Evolutionary conservation across 1,140 invertebrate genomes (phyloP).

Genomic region (Gyrodactylus bullatarudis): DNA sequence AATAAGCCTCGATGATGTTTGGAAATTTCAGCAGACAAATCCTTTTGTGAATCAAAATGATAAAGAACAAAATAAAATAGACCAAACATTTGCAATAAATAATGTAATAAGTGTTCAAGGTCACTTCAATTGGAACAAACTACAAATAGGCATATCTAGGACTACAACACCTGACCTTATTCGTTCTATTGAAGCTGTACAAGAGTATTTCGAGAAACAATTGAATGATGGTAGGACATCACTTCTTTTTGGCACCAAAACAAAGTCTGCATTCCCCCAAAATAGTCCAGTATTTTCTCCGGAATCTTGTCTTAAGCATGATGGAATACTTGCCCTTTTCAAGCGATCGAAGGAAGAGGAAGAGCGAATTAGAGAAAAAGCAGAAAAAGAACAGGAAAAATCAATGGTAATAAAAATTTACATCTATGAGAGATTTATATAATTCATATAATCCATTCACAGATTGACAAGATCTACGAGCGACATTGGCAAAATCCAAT

Average conservation of each 20-base stretch:
- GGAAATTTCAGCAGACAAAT: slow-evolving; percentile 25
- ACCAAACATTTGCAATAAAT: background rate
- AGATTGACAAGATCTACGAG: background rate
- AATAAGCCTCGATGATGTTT: slow-evolving; percentile 37
- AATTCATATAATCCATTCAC: background rate
- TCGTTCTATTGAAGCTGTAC: background rate
- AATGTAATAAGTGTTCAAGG: slow-evolving; percentile 48
- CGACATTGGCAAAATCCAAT: background rate
- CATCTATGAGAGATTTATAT: background rate
- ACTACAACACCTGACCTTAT: slow-evolving; percentile 73
- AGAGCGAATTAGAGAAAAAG: background rate
- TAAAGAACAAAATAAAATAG: slow-evolving; percentile 11
- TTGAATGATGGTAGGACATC: background rate
- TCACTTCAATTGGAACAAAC: slow-evolving; percentile 57
- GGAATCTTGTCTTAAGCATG: background rate
- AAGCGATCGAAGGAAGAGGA: background rate
- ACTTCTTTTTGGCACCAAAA: background rate
- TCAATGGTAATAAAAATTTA: background rate
- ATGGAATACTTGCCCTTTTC: background rate
- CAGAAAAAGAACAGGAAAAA: background rate
- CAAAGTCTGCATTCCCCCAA: background rate
- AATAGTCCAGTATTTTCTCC: background rate
- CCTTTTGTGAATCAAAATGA: slow-evolving; percentile 15
- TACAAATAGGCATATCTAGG: slow-evolving; percentile 72
- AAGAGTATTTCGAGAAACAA: slow-evolving; percentile 1